phyloP scores from a whole-genome alignment of 2,888 invertebrate species.

The Acronicta aceris region DNA sequence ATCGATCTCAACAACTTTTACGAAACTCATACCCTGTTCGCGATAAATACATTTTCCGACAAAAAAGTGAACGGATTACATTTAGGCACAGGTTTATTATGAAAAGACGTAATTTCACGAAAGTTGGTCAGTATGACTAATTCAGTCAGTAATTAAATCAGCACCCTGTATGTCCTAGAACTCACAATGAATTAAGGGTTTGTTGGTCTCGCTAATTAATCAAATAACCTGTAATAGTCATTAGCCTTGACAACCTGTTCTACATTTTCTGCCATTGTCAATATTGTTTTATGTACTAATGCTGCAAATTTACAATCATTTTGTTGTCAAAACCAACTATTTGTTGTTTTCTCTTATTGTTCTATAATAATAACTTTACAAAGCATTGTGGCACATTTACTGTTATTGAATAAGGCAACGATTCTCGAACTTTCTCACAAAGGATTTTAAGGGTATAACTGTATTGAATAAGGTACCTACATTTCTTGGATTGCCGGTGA shows the following conservation, averaged over 20 bases:
- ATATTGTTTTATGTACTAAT: conserved; percentile 29
- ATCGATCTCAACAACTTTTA: too few relatives aligned
- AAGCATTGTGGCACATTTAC: conserved; percentile 2
- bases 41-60: too few relatives aligned
- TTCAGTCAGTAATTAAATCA: too few relatives aligned
- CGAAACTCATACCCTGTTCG: too few relatives aligned
- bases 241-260: conserved; percentile 1
- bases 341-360: conserved; percentile 16
- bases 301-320: conserved; percentile 9
- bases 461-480: too few relatives aligned
- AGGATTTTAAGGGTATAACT: not conserved
- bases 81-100: too few relatives aligned
- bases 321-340: conserved; percentile 1
- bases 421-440: conserved; percentile 23
- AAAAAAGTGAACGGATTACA: too few relatives aligned
- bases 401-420: conserved; percentile 7
- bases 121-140: too few relatives aligned
- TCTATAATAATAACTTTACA: conserved; percentile 14
- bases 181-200: not conserved
- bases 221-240: conserved; percentile 4
- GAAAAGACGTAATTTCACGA: too few relatives aligned
- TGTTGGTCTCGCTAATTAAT: conserved; percentile 7
- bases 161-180: too few relatives aligned
- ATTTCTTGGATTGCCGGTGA: too few relatives aligned
- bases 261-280: conserved; percentile 10